Conservation (phyloP, 2,797 vertebrate species). For the Presbytis comata region DNA sequence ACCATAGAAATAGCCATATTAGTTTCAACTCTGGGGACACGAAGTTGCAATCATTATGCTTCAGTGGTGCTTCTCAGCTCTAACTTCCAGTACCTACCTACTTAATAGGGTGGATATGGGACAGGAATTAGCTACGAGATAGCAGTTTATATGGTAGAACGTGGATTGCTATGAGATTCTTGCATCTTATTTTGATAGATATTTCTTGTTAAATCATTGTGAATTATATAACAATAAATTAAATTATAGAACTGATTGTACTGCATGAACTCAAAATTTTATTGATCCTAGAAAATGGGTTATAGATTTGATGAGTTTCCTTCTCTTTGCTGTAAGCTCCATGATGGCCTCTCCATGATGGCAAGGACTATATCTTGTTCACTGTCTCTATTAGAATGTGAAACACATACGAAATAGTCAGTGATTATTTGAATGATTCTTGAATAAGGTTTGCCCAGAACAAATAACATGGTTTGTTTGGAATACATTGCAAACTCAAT, state of each 20-base stretch:
- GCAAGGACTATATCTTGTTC: not conserved
- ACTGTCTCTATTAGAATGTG: not conserved
- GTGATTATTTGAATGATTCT: not conserved
- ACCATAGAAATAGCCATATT: not conserved
- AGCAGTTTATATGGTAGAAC: not conserved
- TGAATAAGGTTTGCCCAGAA: not conserved
- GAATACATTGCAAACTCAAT: not conserved
- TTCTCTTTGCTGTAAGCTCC: not conserved
- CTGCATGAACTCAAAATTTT: not conserved
- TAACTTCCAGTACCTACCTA: not conserved
- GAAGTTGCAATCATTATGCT: not conserved
- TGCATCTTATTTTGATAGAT: not conserved
- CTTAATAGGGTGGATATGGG: accelerated
- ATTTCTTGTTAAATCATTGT: not conserved
- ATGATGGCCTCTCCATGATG: too few species aligned
- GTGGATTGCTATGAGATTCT: not conserved
- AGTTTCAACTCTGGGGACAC: not conserved
- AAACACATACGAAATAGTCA: not conserved
- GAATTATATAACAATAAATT: not conserved
- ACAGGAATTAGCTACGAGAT: not conserved
- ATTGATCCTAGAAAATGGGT: not conserved
- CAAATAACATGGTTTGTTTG: not conserved
- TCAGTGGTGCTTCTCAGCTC: not conserved
- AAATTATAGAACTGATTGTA: not conserved
- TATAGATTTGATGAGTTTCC: not conserved